Evolutionary conservation across 2,113 vertebrate genomes (phyloP).

Genomic region (Equus quagga): DNA sequence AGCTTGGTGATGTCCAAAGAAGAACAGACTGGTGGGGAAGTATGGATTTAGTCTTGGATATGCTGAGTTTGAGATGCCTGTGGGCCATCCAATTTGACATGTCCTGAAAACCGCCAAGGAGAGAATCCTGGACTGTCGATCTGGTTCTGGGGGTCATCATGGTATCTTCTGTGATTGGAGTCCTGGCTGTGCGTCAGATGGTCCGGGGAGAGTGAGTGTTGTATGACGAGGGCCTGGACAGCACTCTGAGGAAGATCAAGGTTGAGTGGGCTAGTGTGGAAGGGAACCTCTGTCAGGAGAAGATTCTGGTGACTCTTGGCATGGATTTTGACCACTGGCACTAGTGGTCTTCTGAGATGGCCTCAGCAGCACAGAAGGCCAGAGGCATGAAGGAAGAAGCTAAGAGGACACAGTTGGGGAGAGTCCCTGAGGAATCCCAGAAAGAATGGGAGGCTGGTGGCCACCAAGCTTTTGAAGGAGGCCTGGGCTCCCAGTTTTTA

Average conservation of each 20-base stretch:
- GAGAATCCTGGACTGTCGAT: neutral
- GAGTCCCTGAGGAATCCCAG: neutral
- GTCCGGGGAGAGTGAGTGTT: neutral
- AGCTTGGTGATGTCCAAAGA: neutral
- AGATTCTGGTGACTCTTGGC: neutral
- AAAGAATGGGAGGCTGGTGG: neutral
- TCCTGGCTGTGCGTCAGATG: neutral
- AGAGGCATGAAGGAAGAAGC: neutral
- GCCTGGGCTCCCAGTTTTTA: neutral
- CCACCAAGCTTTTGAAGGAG: neutral
- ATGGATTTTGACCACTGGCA: neutral
- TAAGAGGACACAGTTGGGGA: neutral
- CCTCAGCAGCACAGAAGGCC: neutral
- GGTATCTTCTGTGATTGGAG: neutral
- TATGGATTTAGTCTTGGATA: neutral
- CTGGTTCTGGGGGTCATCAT: neutral
- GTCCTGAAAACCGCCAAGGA: neutral
- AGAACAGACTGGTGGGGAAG: neutral
- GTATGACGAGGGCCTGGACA: accelerated
- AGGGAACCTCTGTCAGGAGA: neutral
- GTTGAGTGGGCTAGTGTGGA: too few relatives aligned
- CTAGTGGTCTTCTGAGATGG: neutral
- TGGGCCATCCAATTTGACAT: neutral
- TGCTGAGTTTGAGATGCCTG: neutral
- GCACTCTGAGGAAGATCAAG: neutral